A percentile compares a stretch with the other conserved stretches of the same genome.
phyloP scores from a whole-genome alignment of 2,113 vertebrate genomes.

The Phoenicopterus ruber region DNA sequence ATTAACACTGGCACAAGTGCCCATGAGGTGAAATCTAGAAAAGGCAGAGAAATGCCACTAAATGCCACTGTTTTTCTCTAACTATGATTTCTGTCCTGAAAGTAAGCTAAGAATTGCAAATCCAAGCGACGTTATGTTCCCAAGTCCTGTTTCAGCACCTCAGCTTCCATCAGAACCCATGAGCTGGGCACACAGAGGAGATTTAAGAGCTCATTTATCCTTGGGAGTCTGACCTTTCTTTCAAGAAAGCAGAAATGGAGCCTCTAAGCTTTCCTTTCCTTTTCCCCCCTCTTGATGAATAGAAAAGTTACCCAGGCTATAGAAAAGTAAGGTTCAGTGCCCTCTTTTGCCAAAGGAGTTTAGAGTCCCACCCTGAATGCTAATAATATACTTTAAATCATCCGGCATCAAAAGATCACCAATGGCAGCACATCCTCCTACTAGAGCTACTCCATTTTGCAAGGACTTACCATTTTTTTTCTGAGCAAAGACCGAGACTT shows the following conservation, averaged over 20 bases:
- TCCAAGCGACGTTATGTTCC: not conserved
- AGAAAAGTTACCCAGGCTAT: not conserved
- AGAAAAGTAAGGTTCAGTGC: not conserved
- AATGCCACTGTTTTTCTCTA: not conserved
- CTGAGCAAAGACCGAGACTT: not conserved
- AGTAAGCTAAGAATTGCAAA: not conserved
- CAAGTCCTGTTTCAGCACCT: not conserved
- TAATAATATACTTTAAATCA: not conserved
- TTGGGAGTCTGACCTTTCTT: not conserved
- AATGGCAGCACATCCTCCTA: not conserved
- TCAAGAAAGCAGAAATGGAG: not conserved
- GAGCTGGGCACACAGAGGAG: not conserved
- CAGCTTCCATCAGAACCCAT: not conserved
- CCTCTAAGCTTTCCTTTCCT: not conserved
- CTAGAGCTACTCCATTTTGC: not conserved
- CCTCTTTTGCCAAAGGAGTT: not conserved
- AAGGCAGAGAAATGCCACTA: not conserved
- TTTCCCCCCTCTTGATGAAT: not conserved
- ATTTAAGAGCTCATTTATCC: not conserved
- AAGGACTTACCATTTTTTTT: not conserved
- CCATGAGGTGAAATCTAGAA: not conserved
- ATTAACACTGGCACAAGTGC: not conserved
- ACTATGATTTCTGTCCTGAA: not conserved
- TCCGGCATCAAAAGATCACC: not conserved
- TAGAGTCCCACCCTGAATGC: not conserved